phyloP scores from a whole-genome alignment of 2,888 invertebrate species.

The Drosophila eohydei region DNA sequence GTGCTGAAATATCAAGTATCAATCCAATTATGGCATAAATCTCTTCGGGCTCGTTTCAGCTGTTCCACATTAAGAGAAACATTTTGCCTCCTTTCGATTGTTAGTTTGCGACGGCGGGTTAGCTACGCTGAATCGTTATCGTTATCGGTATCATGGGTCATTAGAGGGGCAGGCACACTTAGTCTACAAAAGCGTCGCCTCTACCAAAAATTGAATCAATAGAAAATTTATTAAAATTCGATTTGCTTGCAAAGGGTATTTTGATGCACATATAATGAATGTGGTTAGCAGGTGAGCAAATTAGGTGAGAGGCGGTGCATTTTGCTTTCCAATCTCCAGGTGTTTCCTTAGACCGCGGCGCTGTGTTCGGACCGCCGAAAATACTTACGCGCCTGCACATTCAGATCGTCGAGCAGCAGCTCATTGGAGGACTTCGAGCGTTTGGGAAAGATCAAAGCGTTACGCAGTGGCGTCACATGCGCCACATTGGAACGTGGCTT shows the following conservation, averaged over 20 bases:
- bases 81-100: constrained; percentile 19
- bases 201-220: constrained; percentile 59
- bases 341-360: constrained; percentile 57
- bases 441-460: constrained; percentile 75
- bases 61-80: constrained; percentile 16
- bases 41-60: constrained; percentile 56
- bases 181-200: constrained; percentile 69
- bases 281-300: constrained; percentile 42
- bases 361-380: constrained; percentile 68
- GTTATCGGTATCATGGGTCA: constrained; percentile 29
- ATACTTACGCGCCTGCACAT: constrained; percentile 81
- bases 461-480: constrained; percentile 64
- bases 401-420: constrained; percentile 80
- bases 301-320: constrained; percentile 32
- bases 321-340: background rate
- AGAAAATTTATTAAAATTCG: constrained; percentile 30
- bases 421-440: constrained; percentile 82
- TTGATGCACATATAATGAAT: constrained; percentile 19
- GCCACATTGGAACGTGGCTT: constrained; percentile 64
- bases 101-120: constrained; percentile 59
- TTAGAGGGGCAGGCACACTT: constrained; percentile 35
- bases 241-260: background rate
- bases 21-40: constrained; percentile 67
- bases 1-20: constrained; percentile 34
- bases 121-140: constrained; percentile 40